Conservation (phyloP, 2,113 vertebrate species). For the Pan troglodytes region NHGRI_mPanTro3-v2.1_pri NC_072403.2:171120001-171120500, state of each 20-base stretch:
- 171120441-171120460: background rate
- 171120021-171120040: background rate
- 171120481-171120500: background rate
- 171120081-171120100: background rate
- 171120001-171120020: background rate
- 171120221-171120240: background rate
- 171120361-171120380: background rate
- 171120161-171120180: background rate
- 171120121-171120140: background rate
- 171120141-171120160: background rate
- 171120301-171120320: background rate
- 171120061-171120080: background rate
- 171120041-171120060: background rate
- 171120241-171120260: background rate
- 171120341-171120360: background rate
- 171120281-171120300: background rate
- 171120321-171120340: background rate
- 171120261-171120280: background rate
- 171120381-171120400: background rate
- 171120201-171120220: background rate
- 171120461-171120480: background rate
- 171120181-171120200: background rate
- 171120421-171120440: accelerated
- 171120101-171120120: background rate
- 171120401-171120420: background rate